Percentiles rank a stretch among this genome's conserved stretches.
Conservation (phyloP, 2,888 invertebrate genomes). For the Yponomeuta plumbellus region DNA sequence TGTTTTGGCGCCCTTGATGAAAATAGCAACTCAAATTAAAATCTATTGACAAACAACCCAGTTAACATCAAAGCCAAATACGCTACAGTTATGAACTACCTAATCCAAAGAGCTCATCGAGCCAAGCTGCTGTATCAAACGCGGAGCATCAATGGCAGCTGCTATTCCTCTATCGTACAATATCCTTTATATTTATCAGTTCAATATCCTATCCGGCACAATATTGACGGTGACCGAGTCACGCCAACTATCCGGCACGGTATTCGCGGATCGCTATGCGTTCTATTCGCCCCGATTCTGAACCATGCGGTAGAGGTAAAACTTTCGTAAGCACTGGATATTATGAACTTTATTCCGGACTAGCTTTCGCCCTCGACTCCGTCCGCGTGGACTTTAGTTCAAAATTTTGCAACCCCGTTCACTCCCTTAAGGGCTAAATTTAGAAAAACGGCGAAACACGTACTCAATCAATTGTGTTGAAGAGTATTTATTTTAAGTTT, state of each 20-base stretch:
- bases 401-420: no score
- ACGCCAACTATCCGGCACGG: constrained; percentile 9
- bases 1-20: no score
- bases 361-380: no score
- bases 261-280: constrained; percentile 8
- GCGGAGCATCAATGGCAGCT: not conserved
- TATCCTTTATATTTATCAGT: constrained; percentile 9
- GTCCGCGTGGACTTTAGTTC: no score
- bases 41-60: no score
- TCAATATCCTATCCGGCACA: constrained; percentile 1
- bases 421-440: no score
- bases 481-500: no score
- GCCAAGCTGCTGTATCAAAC: not conserved
- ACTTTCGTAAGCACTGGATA: not conserved
- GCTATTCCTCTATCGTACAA: not conserved
- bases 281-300: not conserved
- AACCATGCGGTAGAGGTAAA: not conserved
- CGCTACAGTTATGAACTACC: not conserved
- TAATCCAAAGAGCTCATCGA: not conserved
- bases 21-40: no score
- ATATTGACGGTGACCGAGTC: constrained; percentile 1
- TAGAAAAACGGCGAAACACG: no score
- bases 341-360: no score
- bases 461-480: no score
- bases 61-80: no score